Base-by-base conservation (phyloP, 2,888 invertebrate genomes). In the Chrysolina americana region DNA sequence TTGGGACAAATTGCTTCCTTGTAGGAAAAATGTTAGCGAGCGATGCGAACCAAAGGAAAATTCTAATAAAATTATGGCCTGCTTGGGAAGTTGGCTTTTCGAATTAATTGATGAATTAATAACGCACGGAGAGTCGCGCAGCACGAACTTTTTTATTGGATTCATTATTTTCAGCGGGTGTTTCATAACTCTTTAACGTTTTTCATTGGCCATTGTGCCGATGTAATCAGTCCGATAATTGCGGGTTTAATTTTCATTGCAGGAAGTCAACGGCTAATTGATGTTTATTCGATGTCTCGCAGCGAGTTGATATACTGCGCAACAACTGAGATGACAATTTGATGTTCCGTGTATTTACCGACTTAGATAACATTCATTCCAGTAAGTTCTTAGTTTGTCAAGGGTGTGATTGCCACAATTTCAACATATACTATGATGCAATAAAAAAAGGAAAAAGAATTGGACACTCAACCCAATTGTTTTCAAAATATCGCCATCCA, bases 71-170 rank as follows among this genome's bases (percentile, higher is more conserved):
- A 72, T 72, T 72, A 72, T 68, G 72, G 63, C 63, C 62, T 63
- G 23, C 50, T 71, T 17, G 63, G 53, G 64, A 68, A 47, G 59
- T n/a, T 63, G 63, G 63, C 63, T 74, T 74, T 72, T 74, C 70
- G 64, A 76, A 70, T 76, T 76, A 74, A 76, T 76, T 72, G 76
- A 76, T 65, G 74, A 76, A 74, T 76, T 76, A 76, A 76, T 74
- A 76, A 76, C 72, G 21, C 62, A 62, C 50, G 68, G 36, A 50
- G 44, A 71, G 68, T 48, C 65, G 21, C 66, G 15, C 70, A 28
- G 74, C 66, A 62, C 19, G 63, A 70, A 74, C 53, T 36, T 70
- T 73, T 74, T 70, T 75, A 68, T 66, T 70, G 70, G 63, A 66
- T 62, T 66, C 36, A 63, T 73, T 69, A 66, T 36, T 66, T 65